Percentiles rank a stretch among this genome's conserved stretches.
Evolutionary conservation across 2,888 invertebrate genomes (phyloP).

Genomic region (Ceraclea dissimilis): DNA sequence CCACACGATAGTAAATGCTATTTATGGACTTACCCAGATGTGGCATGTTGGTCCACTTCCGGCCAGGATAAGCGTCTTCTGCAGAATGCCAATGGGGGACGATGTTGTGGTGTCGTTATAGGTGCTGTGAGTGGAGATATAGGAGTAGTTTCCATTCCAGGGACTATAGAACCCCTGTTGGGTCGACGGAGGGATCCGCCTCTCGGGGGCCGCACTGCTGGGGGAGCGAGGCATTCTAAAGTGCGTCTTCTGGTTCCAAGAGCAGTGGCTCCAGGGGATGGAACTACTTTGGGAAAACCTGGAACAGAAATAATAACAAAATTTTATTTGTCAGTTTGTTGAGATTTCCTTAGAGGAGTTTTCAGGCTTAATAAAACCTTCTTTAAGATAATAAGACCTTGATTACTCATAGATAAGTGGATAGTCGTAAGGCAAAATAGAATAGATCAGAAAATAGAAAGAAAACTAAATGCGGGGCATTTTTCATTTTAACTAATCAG

Average conservation of each 20-base stretch:
- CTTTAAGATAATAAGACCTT: no score
- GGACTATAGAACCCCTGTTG: conserved; percentile 37
- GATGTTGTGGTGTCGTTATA: conserved; percentile 52
- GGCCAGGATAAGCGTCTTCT: conserved; percentile 75
- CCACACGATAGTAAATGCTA: no score
- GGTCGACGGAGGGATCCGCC: conserved; percentile 54
- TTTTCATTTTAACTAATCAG: no score
- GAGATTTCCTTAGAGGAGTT: no score
- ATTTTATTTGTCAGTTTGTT: background rate
- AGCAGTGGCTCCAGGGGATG: conserved; percentile 59
- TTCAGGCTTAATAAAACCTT: no score
- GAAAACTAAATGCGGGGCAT: no score
- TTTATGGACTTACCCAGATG: conserved; percentile 70
- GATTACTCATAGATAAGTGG: no score
- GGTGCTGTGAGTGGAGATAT: conserved; percentile 41
- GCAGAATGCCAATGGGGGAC: conserved; percentile 67
- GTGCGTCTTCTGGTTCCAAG: conserved; percentile 50
- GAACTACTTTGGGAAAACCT: conserved; percentile 68
- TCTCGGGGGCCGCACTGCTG: conserved; percentile 39
- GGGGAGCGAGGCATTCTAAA: conserved; percentile 55
- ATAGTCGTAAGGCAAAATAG: no score
- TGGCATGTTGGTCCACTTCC: conserved; percentile 74
- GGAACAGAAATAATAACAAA: conserved; percentile 18
- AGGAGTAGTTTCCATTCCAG: conserved; percentile 31
- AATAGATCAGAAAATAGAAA: no score